Evolutionary conservation across 2,888 invertebrate genomes (phyloP).

Genomic region (Subacronicta megacephala): DNA sequence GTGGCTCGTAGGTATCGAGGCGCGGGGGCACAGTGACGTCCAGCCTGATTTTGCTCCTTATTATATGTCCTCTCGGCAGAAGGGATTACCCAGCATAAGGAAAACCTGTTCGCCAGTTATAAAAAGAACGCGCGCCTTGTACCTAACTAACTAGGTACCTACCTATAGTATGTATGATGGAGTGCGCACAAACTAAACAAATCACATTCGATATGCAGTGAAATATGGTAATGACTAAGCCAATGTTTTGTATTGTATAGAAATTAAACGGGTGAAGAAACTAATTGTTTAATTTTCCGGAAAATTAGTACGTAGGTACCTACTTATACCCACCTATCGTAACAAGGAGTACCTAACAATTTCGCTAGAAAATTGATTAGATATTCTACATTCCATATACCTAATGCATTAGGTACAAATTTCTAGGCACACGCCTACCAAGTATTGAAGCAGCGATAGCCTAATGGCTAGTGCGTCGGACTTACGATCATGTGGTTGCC

Average conservation of each 20-base stretch:
- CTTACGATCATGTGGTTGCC: too few relatives aligned
- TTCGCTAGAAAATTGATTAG: background rate
- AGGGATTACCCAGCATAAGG: slow-evolving; percentile 35
- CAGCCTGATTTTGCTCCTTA: background rate
- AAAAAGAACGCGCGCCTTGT: slow-evolving; percentile 9
- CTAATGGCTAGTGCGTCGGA: too few relatives aligned
- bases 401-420: too few relatives aligned
- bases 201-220: slow-evolving; percentile 10
- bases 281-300: slow-evolving; percentile 17
- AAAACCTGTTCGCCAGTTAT: slow-evolving; percentile 9
- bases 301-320: slow-evolving; percentile 4
- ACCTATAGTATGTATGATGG: background rate
- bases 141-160: background rate
- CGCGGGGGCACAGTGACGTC: background rate
- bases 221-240: background rate
- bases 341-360: background rate
- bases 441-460: too few relatives aligned
- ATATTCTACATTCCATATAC: background rate
- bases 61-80: slow-evolving; percentile 4
- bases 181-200: background rate
- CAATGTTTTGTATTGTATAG: slow-evolving; percentile 3
- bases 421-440: too few relatives aligned
- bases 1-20: background rate
- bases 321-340: background rate
- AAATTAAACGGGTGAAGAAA: slow-evolving; percentile 23